These are phyloP conservation scores for Chelonus formosanus DNA, from an alignment of 2,888 invertebrate genomes.

Conservation along the genomic window DNA sequence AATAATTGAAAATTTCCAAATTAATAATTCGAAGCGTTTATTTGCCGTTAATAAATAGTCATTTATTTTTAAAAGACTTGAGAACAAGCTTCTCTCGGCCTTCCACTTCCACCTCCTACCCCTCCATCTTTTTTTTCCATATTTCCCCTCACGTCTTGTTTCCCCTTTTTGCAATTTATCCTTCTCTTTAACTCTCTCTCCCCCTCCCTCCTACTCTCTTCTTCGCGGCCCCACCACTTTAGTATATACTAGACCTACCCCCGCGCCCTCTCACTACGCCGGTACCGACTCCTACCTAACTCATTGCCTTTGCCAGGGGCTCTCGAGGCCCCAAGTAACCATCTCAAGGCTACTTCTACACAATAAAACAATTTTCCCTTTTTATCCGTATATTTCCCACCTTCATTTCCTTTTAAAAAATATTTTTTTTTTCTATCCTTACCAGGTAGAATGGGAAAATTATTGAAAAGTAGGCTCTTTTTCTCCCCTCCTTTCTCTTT, in stretches of 20 bases:
- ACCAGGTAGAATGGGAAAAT: too few relatives aligned
- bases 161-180: constrained; percentile 11
- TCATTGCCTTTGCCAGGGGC: constrained; percentile 8
- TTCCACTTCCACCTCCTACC: constrained; percentile 1
- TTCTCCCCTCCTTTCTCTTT: too few relatives aligned
- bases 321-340: constrained; percentile 11
- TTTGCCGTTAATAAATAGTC: too few relatives aligned
- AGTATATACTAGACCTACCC: constrained; percentile 5
- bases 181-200: constrained; percentile 33
- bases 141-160: constrained; percentile 16
- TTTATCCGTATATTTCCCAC: background rate
- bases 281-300: background rate
- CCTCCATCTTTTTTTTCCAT: constrained; percentile 17
- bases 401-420: background rate
- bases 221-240: constrained; percentile 33
- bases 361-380: constrained; percentile 10
- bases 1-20: background rate
- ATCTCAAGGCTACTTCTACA: constrained; percentile 6
- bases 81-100: constrained; percentile 22
- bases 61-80: too few relatives aligned
- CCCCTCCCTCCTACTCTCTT: background rate
- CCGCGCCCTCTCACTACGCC: constrained; percentile 15
- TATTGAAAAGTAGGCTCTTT: too few relatives aligned
- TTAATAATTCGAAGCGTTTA: constrained; percentile 4
- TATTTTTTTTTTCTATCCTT: background rate